Evolutionary conservation across 2,113 vertebrate species (phyloP), one percentile per base, ranked within the genome.

Genomic region (Ramphastos sulfuratus): DNA sequence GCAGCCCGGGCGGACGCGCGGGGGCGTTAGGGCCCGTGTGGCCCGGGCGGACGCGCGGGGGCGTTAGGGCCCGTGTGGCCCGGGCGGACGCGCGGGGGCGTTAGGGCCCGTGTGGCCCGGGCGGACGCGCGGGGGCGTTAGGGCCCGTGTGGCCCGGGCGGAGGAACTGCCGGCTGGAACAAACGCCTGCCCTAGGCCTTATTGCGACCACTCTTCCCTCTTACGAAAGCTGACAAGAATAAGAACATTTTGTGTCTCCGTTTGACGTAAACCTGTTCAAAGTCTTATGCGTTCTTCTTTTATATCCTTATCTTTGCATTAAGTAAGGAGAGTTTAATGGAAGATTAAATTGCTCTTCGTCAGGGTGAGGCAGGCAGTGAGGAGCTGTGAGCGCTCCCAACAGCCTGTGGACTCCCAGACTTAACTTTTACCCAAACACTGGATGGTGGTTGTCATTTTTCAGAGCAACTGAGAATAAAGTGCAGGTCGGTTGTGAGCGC

Each of bases 181-280:
- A 0, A 60, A 5, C 5, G 28, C 20, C 70, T n/a, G 58, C 23
- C 15, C 23, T 2, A 17, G n/a, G 30, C 59, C 15, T 33, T 44
- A 1, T 11, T 4, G 54, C n/a, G 12, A 1, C 21, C 28, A 0
- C 39, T 17, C 18, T n/a, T 21, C 23, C 25, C 9, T 52, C 12
- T 31, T 13, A 3, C 1, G 5, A 44, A 52, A 86, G 24, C 63
- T 76, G 81, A 35, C 63, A 71, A 80, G 44, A 60, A 27, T 42
- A 80, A 78, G 44, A 70, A 76, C 46, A 9, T 9, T 37, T 64
- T 17, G 10, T 70, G 39, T 58, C 63, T 80, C 50, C 58, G 54
- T 48, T 19, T 78, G 58, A 50, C 0, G 0, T 46, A 89, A 75
- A 58, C 12, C 11, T 60, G 23, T 67, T 63, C 13, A 50, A 77